Conservation (phyloP, 2,113 vertebrate genomes). For the Chlorocebus sabaeus region DNA sequence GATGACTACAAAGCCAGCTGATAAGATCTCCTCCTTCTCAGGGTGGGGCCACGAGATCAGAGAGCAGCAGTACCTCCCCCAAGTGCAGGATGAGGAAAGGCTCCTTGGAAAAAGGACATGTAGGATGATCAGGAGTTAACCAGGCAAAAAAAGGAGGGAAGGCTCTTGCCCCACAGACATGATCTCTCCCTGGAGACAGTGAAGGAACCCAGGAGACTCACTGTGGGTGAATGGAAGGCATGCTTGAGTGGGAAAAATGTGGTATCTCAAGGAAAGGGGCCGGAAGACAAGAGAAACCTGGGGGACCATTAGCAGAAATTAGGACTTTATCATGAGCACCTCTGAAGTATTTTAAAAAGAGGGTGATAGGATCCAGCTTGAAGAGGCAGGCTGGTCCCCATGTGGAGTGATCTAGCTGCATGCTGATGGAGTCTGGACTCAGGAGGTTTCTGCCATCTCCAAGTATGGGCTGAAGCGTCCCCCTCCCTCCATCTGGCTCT, state of each 20-base stretch:
- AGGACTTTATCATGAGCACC: not conserved
- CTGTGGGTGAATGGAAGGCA: not conserved
- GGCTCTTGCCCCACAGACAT: not conserved
- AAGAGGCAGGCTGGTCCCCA: not conserved
- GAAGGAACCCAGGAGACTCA: not conserved
- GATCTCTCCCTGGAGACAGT: not conserved
- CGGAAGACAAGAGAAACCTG: not conserved
- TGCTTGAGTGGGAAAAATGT: not conserved
- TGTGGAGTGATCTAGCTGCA: not conserved
- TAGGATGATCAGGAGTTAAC: not conserved
- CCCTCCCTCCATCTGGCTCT: not conserved
- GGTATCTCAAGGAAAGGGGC: not conserved
- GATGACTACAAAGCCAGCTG: not conserved
- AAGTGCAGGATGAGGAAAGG: not conserved
- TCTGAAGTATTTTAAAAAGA: not conserved
- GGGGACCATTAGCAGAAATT: not conserved
- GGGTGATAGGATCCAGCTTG: not conserved
- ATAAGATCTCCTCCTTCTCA: not conserved
- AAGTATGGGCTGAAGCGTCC: not conserved
- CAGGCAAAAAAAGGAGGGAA: not conserved
- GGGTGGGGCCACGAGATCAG: not conserved
- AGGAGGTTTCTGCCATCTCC: not conserved
- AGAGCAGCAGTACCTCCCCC: not conserved
- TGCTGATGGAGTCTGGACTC: not conserved
- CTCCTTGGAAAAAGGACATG: not conserved